These are phyloP conservation scores for Babylonia areolata DNA, from an alignment of 1,140 invertebrate species.

Conservation along the genomic window DNA sequence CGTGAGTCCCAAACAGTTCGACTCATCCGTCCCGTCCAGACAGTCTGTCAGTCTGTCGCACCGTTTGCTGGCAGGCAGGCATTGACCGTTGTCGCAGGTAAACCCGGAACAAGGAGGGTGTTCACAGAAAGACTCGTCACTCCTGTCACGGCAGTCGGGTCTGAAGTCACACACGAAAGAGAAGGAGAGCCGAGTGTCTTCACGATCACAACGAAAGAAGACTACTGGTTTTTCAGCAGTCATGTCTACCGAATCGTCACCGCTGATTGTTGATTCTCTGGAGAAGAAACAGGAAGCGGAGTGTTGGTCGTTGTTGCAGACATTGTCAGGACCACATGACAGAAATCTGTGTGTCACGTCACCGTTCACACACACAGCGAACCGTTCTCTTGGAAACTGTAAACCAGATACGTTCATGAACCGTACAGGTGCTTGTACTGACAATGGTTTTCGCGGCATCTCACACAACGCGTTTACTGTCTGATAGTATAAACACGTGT, in stretches of 20 bases:
- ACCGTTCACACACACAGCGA: not conserved
- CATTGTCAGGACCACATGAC: not conserved
- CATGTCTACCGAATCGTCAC: too few species aligned
- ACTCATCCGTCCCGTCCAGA: too few species aligned
- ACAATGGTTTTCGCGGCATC: not conserved
- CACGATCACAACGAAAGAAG: not conserved
- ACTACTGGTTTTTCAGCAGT: not conserved
- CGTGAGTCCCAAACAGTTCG: not conserved
- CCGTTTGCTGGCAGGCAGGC: too few species aligned
- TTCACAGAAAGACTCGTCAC: constrained; percentile 4
- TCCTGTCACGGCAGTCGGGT: not conserved
- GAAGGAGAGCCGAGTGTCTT: not conserved
- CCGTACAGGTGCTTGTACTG: not conserved
- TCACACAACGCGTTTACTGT: not conserved
- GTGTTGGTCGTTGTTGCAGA: not conserved
- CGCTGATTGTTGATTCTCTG: not conserved
- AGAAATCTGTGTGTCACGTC: not conserved
- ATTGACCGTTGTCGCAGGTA: too few species aligned
- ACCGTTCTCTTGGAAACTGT: not conserved
- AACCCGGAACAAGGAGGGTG: not conserved
- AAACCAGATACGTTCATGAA: not conserved
- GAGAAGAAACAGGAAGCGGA: not conserved
- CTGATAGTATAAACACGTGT: too few species aligned
- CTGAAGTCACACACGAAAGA: constrained; percentile 12
- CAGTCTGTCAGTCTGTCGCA: too few species aligned